A percentile compares a stretch with the other conserved stretches of the same genome.
These are phyloP conservation scores for Acanthiza pusilla DNA, from an alignment of 2,797 vertebrate genomes.

Conservation along the genomic window DNA sequence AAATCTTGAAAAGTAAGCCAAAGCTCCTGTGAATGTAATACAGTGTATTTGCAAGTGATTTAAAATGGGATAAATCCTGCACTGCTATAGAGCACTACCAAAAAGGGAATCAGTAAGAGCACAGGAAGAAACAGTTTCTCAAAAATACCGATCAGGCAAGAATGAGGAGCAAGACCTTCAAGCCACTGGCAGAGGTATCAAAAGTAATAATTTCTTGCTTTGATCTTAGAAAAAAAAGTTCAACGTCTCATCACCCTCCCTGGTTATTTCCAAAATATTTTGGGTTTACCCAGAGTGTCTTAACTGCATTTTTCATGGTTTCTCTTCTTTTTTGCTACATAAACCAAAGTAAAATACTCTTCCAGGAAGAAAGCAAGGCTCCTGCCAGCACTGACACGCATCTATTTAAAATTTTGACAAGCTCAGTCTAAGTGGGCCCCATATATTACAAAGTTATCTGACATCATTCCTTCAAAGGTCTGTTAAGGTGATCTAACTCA, in stretches of 20 bases:
- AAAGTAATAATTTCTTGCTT: neutral
- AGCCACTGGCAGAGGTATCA: neutral
- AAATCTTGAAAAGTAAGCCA: neutral
- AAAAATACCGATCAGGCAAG: neutral
- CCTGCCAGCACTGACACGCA: neutral
- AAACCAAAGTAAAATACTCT: neutral
- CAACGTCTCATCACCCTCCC: neutral
- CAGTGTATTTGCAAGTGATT: neutral
- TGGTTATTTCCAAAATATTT: neutral
- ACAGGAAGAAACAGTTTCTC: neutral
- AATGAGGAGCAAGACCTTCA: neutral
- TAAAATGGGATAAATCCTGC: neutral
- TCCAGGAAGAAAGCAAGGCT: neutral
- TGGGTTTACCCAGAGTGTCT: neutral
- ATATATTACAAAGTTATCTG: neutral
- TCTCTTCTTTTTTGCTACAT: neutral
- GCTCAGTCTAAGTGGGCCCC: neutral
- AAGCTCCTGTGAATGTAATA: neutral
- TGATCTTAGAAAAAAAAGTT: neutral
- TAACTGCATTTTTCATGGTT: neutral
- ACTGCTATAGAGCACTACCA: neutral
- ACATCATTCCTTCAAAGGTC: neutral
- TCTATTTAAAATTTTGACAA: constrained; percentile 2
- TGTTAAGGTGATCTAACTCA: neutral
- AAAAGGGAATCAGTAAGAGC: neutral